These are phyloP conservation scores for Mandrillus leucophaeus DNA, from an alignment of 2,113 vertebrate genomes.

Conservation along the genomic window DNA sequence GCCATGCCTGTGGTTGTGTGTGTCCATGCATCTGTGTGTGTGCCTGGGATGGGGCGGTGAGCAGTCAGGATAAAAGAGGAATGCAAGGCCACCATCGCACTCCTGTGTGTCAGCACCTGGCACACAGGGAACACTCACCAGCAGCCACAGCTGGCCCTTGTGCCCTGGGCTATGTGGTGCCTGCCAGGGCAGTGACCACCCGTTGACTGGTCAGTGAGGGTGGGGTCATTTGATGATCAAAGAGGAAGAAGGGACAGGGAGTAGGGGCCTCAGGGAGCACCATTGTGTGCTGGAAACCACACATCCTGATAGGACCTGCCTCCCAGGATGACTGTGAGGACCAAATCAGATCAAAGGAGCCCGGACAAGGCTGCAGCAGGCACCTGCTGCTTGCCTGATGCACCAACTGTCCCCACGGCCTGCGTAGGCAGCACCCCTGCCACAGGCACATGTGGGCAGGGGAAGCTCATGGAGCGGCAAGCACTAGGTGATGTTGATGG, in stretches of 20 bases:
- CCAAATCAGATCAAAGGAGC: neutral
- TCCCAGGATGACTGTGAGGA: neutral
- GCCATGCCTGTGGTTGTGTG: neutral
- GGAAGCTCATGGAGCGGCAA: neutral
- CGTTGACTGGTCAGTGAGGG: neutral
- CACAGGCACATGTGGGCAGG: too few relatives aligned
- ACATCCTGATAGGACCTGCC: neutral
- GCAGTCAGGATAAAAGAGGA: neutral
- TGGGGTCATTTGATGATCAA: neutral
- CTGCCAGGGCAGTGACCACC: neutral
- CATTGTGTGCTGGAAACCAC: neutral
- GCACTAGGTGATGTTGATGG: rapidly evolving
- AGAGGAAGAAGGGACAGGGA: neutral
- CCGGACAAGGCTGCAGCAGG: rapidly evolving
- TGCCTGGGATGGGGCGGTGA: neutral
- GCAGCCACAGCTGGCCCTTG: neutral
- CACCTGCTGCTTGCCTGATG: neutral
- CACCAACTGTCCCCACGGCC: neutral
- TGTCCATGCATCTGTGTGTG: too few relatives aligned
- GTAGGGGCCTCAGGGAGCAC: neutral
- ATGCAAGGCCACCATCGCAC: rapidly evolving
- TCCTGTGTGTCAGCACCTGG: neutral
- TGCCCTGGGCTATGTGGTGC: neutral
- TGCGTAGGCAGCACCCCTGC: rapidly evolving
- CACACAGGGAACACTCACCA: rapidly evolving